These are phyloP conservation scores for Cacoxenus indagator DNA, from an alignment of 2,888 invertebrate species.

Conservation along the genomic window DNA sequence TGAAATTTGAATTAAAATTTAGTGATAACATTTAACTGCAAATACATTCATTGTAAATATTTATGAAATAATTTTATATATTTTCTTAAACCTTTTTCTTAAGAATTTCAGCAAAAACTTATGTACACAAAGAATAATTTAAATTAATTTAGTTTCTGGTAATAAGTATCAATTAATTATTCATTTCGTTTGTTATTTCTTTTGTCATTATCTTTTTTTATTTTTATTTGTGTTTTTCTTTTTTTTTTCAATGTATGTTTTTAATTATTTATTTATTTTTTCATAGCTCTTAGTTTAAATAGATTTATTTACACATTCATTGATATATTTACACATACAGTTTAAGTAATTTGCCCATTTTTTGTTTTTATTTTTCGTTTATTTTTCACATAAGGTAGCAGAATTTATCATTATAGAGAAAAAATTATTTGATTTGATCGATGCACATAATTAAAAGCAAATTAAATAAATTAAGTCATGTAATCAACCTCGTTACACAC, in stretches of 20 bases:
- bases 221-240: neutral
- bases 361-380: neutral
- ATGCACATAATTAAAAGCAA: slow-evolving; percentile 4
- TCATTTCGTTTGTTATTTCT: neutral
- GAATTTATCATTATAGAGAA: neutral
- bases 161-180: neutral
- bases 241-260: neutral
- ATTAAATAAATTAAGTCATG: neutral
- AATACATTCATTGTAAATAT: neutral
- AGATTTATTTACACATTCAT: slow-evolving; percentile 10
- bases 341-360: neutral
- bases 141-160: neutral
- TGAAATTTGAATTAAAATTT: neutral
- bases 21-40: slow-evolving; percentile 5
- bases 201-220: neutral
- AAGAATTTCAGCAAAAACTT: neutral
- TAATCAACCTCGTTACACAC: slow-evolving; percentile 3
- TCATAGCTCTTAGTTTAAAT: slow-evolving; percentile 7
- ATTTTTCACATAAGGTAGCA: slow-evolving; percentile 2
- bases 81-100: too few relatives aligned
- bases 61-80: neutral
- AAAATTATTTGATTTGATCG: neutral
- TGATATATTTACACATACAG: slow-evolving; percentile 26
- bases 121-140: neutral
- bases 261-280: slow-evolving; percentile 6